These are phyloP conservation scores for Cololabis saira DNA, from an alignment of 2,113 vertebrate genomes.

Conservation along the genomic window DNA sequence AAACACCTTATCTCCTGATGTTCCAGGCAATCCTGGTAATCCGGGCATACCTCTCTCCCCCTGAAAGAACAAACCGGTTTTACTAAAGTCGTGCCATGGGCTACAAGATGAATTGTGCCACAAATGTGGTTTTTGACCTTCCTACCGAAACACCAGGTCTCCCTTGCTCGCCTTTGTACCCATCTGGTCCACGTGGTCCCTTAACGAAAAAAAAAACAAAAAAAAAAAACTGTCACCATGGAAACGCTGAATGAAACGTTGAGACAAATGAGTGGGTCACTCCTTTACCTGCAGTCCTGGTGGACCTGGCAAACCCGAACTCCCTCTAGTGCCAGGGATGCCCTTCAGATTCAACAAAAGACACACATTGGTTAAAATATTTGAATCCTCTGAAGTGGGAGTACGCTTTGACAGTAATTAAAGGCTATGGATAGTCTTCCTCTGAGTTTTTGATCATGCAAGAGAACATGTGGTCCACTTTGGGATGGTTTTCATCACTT, in stretches of 20 bases:
- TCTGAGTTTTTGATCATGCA: slow-evolving; percentile 37
- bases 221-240: slow-evolving; percentile 2
- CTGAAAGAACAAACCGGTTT: slow-evolving; percentile 73
- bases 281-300: slow-evolving; percentile 86
- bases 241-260: background rate
- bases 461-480: slow-evolving; percentile 56
- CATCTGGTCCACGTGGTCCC: slow-evolving; percentile 87
- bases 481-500: slow-evolving; percentile 45
- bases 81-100: background rate
- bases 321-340: slow-evolving; percentile 86
- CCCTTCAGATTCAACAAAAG: slow-evolving; percentile 79
- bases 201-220: slow-evolving; percentile 42
- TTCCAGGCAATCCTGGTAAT: slow-evolving; percentile 87
- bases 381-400: slow-evolving; percentile 23
- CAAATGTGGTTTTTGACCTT: slow-evolving; percentile 48
- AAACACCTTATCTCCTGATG: slow-evolving; percentile 89
- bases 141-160: slow-evolving; percentile 88
- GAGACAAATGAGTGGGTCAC: background rate
- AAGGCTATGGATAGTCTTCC: slow-evolving; percentile 4
- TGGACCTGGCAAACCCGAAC: slow-evolving; percentile 84
- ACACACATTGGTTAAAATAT: slow-evolving; percentile 25
- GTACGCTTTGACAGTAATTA: slow-evolving; percentile 23
- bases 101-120: background rate
- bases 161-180: slow-evolving; percentile 91
- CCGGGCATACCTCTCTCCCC: slow-evolving; percentile 90